phyloP scores from a whole-genome alignment of 2,888 invertebrate species.

The Drosophila greeni region DNA sequence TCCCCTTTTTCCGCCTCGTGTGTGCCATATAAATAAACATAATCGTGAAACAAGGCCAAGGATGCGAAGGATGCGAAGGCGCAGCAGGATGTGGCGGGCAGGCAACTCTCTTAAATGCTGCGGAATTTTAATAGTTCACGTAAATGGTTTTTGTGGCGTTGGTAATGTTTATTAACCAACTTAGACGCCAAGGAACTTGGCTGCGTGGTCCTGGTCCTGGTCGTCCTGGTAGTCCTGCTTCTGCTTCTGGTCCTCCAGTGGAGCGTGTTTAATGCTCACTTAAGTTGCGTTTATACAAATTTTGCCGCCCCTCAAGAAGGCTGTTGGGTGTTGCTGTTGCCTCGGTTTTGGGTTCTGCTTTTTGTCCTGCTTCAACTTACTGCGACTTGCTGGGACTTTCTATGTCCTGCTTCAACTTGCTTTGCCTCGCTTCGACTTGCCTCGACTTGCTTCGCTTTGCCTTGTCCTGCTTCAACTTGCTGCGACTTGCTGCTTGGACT shows the following conservation, averaged over 20 bases:
- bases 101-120: conserved; percentile 59
- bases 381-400: too few relatives aligned
- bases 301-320: conserved; percentile 36
- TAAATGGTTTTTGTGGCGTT: conserved; percentile 71
- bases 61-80: not conserved
- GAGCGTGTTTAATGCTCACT: conserved; percentile 70
- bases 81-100: not conserved
- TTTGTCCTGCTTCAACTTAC: too few relatives aligned
- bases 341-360: conserved; percentile 18
- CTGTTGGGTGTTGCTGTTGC: conserved; percentile 3
- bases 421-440: conserved; percentile 31
- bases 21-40: conserved; percentile 64
- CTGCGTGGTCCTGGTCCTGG: not conserved
- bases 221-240: too few relatives aligned
- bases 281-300: conserved; percentile 73
- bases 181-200: conserved; percentile 54
- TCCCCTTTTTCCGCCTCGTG: conserved; percentile 15
- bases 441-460: conserved; percentile 20
- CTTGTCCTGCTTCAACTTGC: too few relatives aligned
- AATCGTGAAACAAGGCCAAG: conserved; percentile 60
- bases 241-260: conserved; percentile 61
- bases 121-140: conserved; percentile 71
- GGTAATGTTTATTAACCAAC: conserved; percentile 72
- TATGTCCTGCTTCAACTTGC: conserved; percentile 23
- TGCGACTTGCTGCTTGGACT: too few relatives aligned